Evolutionary conservation across 2,113 vertebrate genomes (phyloP), one percentile per base, ranked within the genome.

Genomic region (Hirundichthys speculiger): DNA sequence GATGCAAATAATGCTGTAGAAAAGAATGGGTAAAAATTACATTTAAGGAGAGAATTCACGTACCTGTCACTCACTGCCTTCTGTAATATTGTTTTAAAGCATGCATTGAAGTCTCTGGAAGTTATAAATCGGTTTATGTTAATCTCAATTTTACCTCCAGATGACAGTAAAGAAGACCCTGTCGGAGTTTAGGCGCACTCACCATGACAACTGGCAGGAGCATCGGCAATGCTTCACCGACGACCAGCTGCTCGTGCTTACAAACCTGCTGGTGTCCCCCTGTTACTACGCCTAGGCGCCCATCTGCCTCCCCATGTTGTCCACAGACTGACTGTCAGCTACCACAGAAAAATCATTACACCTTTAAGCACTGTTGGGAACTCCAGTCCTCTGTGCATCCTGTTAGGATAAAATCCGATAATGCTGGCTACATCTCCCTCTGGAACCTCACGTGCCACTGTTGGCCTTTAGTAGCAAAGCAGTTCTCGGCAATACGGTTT

Each of bases 161-260:
- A 95, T 98, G 97, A 99, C 97, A 7, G 97, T 98, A 83, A 99
- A 98, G 89, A 99, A 96, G 88, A 99, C 97, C 0, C 88, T 99
- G 69, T 98, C 96, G 4, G 96, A 99, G 87, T 99, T 99, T 91
- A 94, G 96, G 74, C 94, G 98, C 50, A 99, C 97, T 2, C 97
- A 98, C 89, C 97, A 98, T 2, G 97, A 99, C 83, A 99, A 99
- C 87, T 99, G 97, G 98, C 96, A 98, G 84, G 94, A 97, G 85
- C 98, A 99, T 72, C 97, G 97, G 48, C 97, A 99, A 87, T 92
- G 95, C 43, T 98, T 99, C 92, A 99, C 98, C 0, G 96, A 98
- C 12, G 96, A 99, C 90, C 97, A 98, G 89, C 93, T 99, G 74
- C 93, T 98, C 13, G 94, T 99, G 69, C 95, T 99, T 84, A 98